Evolutionary conservation across 2,888 invertebrate species (phyloP).

Genomic region (Osedax fenrisi): DNA sequence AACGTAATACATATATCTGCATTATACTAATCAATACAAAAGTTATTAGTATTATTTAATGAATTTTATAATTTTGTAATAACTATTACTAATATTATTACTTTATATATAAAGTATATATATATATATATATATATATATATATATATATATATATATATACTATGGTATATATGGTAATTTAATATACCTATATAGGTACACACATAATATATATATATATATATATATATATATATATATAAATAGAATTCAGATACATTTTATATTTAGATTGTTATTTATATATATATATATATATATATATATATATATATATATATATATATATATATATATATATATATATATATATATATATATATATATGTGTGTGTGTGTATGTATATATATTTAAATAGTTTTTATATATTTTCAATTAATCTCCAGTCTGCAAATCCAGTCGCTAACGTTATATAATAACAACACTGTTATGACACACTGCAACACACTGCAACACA

Average conservation of each 20-base stretch:
- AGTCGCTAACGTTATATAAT: too few relatives aligned
- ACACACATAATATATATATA: neutral
- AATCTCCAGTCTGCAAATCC: too few relatives aligned
- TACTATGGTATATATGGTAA: neutral
- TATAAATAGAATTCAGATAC: neutral
- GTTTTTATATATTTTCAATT: neutral
- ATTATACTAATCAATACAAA: too few relatives aligned
- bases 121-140: neutral
- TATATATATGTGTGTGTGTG: neutral
- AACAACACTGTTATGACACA: too few relatives aligned
- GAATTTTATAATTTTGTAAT: too few relatives aligned
- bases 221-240: neutral
- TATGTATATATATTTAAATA: neutral
- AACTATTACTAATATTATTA: too few relatives aligned
- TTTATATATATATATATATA: neutral
- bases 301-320: neutral
- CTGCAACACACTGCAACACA: too few relatives aligned
- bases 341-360: neutral
- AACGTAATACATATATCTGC: too few relatives aligned
- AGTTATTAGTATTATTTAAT: too few relatives aligned
- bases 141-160: constrained; percentile 8
- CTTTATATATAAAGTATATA: neutral
- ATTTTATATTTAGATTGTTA: neutral
- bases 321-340: neutral
- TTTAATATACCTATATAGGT: neutral